Evolutionary conservation across 1,140 invertebrate species (phyloP), one percentile per base, ranked within the genome.

Genomic region (Musca vetustissima): DNA sequence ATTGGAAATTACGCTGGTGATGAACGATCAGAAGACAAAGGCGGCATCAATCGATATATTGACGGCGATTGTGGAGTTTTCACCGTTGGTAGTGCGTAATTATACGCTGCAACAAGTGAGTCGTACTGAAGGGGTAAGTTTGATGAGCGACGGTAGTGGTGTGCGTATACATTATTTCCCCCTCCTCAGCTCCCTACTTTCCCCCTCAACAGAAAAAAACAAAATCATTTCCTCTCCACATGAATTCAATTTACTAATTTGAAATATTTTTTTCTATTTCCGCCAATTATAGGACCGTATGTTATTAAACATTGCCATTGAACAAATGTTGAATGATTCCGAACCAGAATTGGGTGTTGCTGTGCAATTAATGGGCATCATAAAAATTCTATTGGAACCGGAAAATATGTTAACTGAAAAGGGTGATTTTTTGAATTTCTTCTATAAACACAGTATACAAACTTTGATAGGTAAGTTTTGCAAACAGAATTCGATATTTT

Each of bases 341-440:
- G 90, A 95, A 84, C 89, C 91, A 70, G 98, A 99, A 85, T 84
- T 99, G 67, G 97, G 97, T 53, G 95, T 96, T 75, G 97, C 97
- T 57, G 93, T 98, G 43, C 96, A 98, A 85, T 84, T 99, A 50
- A 96, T 95, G 86, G 94, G 94, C 47, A 95, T 99, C 28, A 84
- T 99, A 21, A 89, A 95, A 78, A 89, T 98, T 52, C 85, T 99
- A 2, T 87, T 99, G 25, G 98, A 99, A 85, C 98, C 98, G 19
- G 98, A 99, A 82, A 99, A 98, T 83, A 99, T 99, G 97, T 85
- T 98, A 61, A 93, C 93, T 53, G 97, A 99, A 85, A 98, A 99
- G 82, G 92, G 94, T 28, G 97, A 99, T 83, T 99, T 99, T 84
- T 87, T 99, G 14, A 96, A 94, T 83, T 98, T 98, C 83, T 99